Base-by-base conservation (phyloP, 2,113 vertebrate species). In the Tinamus guttatus region DNA sequence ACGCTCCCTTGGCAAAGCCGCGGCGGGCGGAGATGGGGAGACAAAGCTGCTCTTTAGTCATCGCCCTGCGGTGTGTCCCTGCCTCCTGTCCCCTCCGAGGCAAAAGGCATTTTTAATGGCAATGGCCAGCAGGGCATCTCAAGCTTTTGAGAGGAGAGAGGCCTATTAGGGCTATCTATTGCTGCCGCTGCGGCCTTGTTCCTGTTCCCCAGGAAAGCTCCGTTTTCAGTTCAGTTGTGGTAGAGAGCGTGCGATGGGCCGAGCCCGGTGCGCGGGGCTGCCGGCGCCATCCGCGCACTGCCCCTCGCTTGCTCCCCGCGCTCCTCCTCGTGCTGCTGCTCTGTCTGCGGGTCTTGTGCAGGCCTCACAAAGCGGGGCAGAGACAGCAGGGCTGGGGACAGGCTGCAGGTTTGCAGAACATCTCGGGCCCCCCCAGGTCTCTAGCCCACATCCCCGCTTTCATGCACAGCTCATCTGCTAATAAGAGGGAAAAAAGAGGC, bases 381-480 rank as follows among this genome's bases (percentile, higher is more conserved):
- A 62, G 67, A 32, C 32, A 28, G 52, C 52, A 30, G 52, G 14
- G 52, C 18, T 15, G 40, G 32, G 32, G 52, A 52, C 18, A 25
- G 62, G 74, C 65, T 43, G 2, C 11, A 6, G 75, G 77, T 71
- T 90, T 79, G 3, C 3, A 70, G 73, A 86, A 59, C 38, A 75
- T 80, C 89, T 70, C 79, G 79, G 13, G 64, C 88, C 69, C 74
- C 54, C 36, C 18, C 4, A 9, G 91, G 92, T 87, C 95, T 91
- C 87, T 87, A 97, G 96, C 92, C 95, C 88, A 93, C 71, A 4
- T 96, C 79, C 83, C 81, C 95, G 93, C 90, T 85, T 94, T 86
- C 92, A 58, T 81, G 88, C 94, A 92, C 9, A 34, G 90, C 91
- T 96, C 95, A 96, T 97, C 94, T 95, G 96, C 79, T 95, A 94